Percentiles rank a stretch among this genome's conserved stretches.
These are phyloP conservation scores for Bhutanitis thaidina DNA, from an alignment of 2,888 invertebrate genomes.

Conservation along the genomic window DNA sequence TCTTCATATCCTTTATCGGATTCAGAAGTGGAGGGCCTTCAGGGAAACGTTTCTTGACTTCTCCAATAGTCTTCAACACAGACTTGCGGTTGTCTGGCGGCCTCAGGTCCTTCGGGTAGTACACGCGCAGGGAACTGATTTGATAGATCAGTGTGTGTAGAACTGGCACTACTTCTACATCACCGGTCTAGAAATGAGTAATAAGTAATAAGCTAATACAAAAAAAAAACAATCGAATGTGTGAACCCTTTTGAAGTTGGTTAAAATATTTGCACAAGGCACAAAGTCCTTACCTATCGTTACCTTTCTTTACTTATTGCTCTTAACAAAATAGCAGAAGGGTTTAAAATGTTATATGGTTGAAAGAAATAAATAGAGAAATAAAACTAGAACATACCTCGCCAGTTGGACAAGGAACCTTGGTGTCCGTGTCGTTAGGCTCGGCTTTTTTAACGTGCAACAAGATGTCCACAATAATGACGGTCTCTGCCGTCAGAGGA, in stretches of 20 bases:
- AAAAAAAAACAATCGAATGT: background rate
- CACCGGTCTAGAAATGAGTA: constrained; percentile 82
- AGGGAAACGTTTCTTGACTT: constrained; percentile 94
- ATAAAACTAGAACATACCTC: constrained; percentile 57
- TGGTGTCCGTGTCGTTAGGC: constrained; percentile 78
- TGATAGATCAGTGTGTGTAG: constrained; percentile 89
- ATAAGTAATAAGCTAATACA: too few relatives aligned
- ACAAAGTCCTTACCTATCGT: too few relatives aligned
- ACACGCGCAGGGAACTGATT: constrained; percentile 93
- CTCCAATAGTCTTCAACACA: constrained; percentile 90
- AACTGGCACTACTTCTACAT: constrained; percentile 94
- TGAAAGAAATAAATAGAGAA: too few relatives aligned
- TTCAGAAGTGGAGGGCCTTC: constrained; percentile 93
- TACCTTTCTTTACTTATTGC: too few relatives aligned
- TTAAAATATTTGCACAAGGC: too few relatives aligned
- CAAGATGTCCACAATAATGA: constrained; percentile 90
- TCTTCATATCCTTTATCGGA: constrained; percentile 97
- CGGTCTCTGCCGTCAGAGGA: constrained; percentile 77
- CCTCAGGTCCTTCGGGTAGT: constrained; percentile 93
- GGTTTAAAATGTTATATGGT: too few relatives aligned
- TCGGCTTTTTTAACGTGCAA: constrained; percentile 86
- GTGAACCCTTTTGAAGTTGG: background rate
- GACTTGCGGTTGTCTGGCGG: constrained; percentile 91
- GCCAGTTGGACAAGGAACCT: constrained; percentile 84
- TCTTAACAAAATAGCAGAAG: too few relatives aligned